These are phyloP conservation scores for Amiota communis DNA, from an alignment of 2,888 invertebrate species.

Conservation along the genomic window DNA sequence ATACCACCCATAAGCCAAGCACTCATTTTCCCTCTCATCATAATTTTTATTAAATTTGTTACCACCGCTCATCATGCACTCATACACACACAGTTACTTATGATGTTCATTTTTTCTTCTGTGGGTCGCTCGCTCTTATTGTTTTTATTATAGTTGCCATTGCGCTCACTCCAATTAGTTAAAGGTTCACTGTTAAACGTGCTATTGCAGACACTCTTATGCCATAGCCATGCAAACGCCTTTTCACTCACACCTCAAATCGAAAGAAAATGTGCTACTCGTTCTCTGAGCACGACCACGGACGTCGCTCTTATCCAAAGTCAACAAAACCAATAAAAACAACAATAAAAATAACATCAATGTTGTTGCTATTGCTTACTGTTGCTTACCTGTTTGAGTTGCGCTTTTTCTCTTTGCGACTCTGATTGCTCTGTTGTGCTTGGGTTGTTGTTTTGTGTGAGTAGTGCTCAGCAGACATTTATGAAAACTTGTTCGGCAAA, in stretches of 20 bases:
- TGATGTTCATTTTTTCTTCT: conserved; percentile 3
- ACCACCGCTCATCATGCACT: conserved; percentile 36
- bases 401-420: background rate
- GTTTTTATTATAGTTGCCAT: conserved; percentile 52
- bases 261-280: background rate
- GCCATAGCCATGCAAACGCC: conserved; percentile 11
- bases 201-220: conserved; percentile 38
- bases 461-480: conserved; percentile 50
- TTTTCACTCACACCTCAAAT: conserved; percentile 26
- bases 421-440: background rate
- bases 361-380: conserved; percentile 12
- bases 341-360: background rate
- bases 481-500: conserved; percentile 64
- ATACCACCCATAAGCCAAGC: conserved; percentile 28
- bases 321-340: conserved; percentile 4
- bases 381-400: conserved; percentile 53
- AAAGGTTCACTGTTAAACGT: conserved; percentile 22
- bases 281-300: background rate
- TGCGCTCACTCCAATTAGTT: conserved; percentile 47
- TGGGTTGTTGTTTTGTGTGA: background rate
- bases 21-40: conserved; percentile 57
- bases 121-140: conserved; percentile 41
- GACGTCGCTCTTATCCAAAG: conserved; percentile 20
- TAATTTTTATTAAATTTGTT: conserved; percentile 66
- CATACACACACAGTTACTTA: background rate